Evolutionary conservation across 2,113 vertebrate genomes (phyloP), one percentile per base, ranked within the genome.

Genomic region (Phrynosoma platyrhinos): DNA sequence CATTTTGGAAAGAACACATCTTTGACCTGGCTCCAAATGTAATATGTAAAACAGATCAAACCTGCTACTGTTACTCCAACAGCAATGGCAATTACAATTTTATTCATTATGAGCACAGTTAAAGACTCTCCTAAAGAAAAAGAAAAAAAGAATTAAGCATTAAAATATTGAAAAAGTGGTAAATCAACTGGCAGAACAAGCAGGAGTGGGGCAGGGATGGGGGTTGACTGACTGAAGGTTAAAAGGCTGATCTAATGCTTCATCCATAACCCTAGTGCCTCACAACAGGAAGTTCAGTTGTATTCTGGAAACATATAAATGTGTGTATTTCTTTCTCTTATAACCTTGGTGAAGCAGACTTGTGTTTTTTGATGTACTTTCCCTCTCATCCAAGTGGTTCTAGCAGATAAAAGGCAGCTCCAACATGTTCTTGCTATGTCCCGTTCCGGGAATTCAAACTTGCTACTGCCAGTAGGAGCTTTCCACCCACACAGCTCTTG

Each of bases 1-100:
- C 92, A 93, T 10, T 95, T 94, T 0, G 97, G 96, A 55, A 96
- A 96, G 91, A 96, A 96, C n/a, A 94, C 82, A 0, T 95, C 94
- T 32, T 40, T 91, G 89, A 97, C 78, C 30, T 86, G 82, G 36
- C 0, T 92, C 83, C 23, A 86, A 87, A 84, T 47, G 78, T 20
- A 9, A 88, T 79, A 93, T 5, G 85, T 0, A 55, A 0, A 0
- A 27, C 40, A 92, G 7, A 40, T 0, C 0, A 90, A 0, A 0
- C 9, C 0, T 0, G 0, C 0, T 6, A 66, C 20, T 58, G 83
- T 42, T 82, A 91, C 1, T 16, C 21, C 4, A 16, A 94, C 1
- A 8, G 0, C 2, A 6, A 85, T 0, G 88, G 88, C 0, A 25
- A 0, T 9, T 1, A 16, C 0, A 74, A 82, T 93, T 0, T 66